Conservation (phyloP, 30 jellyfish, hydroid and myxozoan genomes). For the Clytia hemisphaerica region DNA sequence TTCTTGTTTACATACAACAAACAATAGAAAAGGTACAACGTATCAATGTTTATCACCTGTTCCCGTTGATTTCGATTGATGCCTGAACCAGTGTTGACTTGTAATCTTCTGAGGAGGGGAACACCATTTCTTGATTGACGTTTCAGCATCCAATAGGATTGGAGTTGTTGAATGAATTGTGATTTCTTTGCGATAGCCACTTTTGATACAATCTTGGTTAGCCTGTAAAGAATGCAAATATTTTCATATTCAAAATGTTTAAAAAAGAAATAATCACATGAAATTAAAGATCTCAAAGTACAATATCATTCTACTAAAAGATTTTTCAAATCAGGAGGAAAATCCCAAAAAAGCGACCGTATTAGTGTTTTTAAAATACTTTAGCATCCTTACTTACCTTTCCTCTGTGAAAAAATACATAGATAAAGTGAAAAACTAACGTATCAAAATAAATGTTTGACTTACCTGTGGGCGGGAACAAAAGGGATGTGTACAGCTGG, state of each 20-base stretch:
- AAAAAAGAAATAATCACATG: no score
- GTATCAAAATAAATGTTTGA: neutral
- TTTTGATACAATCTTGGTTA: constrained; percentile 80
- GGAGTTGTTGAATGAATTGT: constrained; percentile 83
- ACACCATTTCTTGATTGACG: constrained; percentile 97
- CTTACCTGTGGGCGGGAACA: constrained; percentile 97
- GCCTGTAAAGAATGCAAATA: constrained; percentile 33
- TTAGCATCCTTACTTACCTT: neutral
- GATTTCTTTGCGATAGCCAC: constrained; percentile 93
- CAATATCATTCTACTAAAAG: no score
- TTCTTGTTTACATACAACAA: no score
- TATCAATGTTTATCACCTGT: constrained; percentile 38
- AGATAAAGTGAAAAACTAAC: no score
- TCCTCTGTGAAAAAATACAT: no score
- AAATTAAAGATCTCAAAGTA: no score
- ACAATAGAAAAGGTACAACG: no score
- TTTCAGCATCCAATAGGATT: constrained; percentile 94
- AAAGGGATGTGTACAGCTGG: constrained; percentile 98
- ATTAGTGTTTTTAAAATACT: neutral
- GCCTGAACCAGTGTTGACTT: constrained; percentile 72
- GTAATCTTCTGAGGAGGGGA: constrained; percentile 88
- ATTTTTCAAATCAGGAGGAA: no score
- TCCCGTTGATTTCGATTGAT: constrained; percentile 55
- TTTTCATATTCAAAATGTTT: no score
- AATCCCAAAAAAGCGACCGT: neutral